phyloP scores from a whole-genome alignment of 1,140 invertebrate species.

The Sweltsa coloradensis region DNA sequence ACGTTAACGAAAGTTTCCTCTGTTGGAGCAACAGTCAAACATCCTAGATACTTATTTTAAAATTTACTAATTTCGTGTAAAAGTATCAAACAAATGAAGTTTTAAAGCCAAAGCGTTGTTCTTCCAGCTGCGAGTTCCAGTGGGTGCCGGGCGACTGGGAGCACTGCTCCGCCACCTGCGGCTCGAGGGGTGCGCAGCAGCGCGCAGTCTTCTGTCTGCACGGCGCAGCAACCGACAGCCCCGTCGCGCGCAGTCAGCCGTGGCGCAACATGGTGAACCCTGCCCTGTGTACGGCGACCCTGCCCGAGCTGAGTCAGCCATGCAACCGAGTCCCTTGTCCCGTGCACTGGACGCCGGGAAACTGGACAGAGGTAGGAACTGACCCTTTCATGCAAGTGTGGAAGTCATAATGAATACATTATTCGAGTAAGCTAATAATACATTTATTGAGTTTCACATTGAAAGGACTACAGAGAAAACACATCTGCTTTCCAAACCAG shows the following conservation, averaged over 20 bases:
- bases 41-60: neutral
- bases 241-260: slow-evolving; percentile 25
- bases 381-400: neutral
- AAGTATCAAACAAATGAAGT: slow-evolving; percentile 6
- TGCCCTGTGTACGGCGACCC: slow-evolving; percentile 30
- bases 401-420: too few relatives aligned
- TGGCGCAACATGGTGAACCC: slow-evolving; percentile 40
- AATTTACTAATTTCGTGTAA: slow-evolving; percentile 1
- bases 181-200: slow-evolving; percentile 39
- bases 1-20: neutral
- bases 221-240: slow-evolving; percentile 21
- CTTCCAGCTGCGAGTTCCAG: slow-evolving; percentile 43
- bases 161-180: slow-evolving; percentile 47
- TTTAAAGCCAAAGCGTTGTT: slow-evolving; percentile 9
- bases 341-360: slow-evolving; percentile 22
- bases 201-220: slow-evolving; percentile 50
- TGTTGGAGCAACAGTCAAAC: neutral
- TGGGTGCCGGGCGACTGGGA: slow-evolving; percentile 51
- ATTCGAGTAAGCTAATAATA: neutral
- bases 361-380: slow-evolving; percentile 21
- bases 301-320: slow-evolving; percentile 16
- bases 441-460: too few relatives aligned
- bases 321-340: slow-evolving; percentile 23
- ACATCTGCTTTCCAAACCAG: too few relatives aligned
- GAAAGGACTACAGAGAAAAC: too few relatives aligned